Base-by-base conservation (phyloP, 2,888 invertebrate genomes). In the Lomographa bimaculata region DNA sequence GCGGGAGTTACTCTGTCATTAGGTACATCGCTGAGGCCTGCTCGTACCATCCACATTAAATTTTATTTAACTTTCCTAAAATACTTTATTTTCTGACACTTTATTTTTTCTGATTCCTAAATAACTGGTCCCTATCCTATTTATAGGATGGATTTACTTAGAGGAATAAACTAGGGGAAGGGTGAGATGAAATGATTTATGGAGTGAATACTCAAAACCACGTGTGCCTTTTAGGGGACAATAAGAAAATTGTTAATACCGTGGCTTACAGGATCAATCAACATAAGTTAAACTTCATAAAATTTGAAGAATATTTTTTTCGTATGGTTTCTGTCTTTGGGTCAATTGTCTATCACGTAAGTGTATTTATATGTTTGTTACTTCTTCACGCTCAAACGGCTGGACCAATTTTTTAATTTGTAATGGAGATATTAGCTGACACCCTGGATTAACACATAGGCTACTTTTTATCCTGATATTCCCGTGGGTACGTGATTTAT, bases 121-220 rank as follows among this genome's bases (percentile, higher is more conserved):
- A 43, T 43, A 43, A 43, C 36, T 18, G 36, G 21, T 37, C 36
- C 27, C 7, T 7, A 33, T n/a, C n/a, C n/a, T n/a, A n/a, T n/a
- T n/a, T 37, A 43, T 43, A 33, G 27, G 14, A 24, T 8, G 14
- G 19, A 27, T 34, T 14, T 27, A 34, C 30, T 19, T 38, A 24
- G 10, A 28, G 26, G 32, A 16, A 19, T 37, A 32, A n/a, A n/a
- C 24, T 28, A 26, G 42, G 36, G 39, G 32, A 27, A 27, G 27
- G 30, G 32, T 45, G 34, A 24, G 17, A 21, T 26, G 10, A 18
- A 30, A 34, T 39, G 34, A 44, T 44, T 39, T 38, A 44, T 34
- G 3, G 30, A 16, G 33, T 12, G 29, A 26, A 38, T 29, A 29
- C 25, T 37, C 28, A 28, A 20, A 16, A 35, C 42, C 42, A 42